phyloP scores from a whole-genome alignment of 2,888 invertebrate genomes.

The Leucozona laternaria region DNA sequence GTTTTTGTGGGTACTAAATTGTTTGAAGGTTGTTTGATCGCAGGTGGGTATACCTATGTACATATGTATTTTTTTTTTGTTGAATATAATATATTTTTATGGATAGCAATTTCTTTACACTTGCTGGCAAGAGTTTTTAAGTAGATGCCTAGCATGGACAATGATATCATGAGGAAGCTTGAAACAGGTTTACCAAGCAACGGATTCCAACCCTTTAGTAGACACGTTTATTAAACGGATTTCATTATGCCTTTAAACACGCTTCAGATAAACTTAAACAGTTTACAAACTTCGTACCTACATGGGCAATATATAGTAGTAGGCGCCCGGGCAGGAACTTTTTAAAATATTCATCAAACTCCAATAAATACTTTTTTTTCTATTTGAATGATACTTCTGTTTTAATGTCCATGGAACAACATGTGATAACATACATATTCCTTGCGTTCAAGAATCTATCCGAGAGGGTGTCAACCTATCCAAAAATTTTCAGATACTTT shows the following conservation, averaged over 20 bases:
- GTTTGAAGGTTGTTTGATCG: slow-evolving; percentile 17
- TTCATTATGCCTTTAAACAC: neutral
- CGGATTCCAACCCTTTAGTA: no score
- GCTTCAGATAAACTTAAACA: no score
- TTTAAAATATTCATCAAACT: neutral
- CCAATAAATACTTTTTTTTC: no score
- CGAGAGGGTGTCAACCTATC: no score
- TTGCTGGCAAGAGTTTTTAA: neutral
- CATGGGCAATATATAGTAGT: no score
- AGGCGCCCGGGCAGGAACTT: neutral
- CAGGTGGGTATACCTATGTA: neutral
- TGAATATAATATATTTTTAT: neutral
- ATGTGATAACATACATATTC: no score
- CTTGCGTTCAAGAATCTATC: no score
- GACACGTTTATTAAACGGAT: no score
- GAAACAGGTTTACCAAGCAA: neutral
- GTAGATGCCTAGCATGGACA: neutral
- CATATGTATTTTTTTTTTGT: neutral
- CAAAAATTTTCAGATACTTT: no score
- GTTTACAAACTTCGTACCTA: neutral
- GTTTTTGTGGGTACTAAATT: slow-evolving; percentile 8
- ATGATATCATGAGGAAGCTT: no score
- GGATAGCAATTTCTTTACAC: neutral
- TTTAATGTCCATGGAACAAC: no score
- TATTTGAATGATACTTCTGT: no score